Percentiles rank a stretch among this genome's conserved stretches.
phyloP scores from a whole-genome alignment of 2,888 invertebrate genomes.

The Harpalus rufipes region DNA sequence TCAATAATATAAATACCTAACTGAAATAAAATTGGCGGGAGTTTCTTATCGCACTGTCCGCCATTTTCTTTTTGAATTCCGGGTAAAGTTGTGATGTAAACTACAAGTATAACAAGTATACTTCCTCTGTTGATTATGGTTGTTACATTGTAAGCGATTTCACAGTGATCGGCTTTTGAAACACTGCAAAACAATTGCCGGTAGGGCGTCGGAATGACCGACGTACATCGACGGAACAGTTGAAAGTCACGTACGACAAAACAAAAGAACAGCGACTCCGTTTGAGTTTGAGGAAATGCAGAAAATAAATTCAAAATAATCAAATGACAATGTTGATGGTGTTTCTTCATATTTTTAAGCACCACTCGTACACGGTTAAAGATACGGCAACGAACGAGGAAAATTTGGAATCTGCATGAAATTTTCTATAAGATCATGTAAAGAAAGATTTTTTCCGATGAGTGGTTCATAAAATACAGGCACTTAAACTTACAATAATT shows the following conservation, averaged over 20 bases:
- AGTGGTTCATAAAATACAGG: too few species aligned
- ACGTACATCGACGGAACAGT: conserved; percentile 70
- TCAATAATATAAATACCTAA: too few species aligned
- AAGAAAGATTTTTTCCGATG: too few species aligned
- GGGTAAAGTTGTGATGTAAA: too few species aligned
- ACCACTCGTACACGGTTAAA: too few species aligned
- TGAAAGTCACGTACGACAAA: conserved; percentile 72
- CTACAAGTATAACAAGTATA: conserved; percentile 43
- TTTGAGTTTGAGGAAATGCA: conserved; percentile 19
- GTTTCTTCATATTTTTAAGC: too few species aligned
- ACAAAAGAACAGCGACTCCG: conserved; percentile 62
- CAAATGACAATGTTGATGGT: background rate
- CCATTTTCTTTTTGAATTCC: background rate
- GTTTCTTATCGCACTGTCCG: background rate
- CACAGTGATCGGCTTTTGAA: conserved; percentile 71
- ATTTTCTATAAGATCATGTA: too few species aligned
- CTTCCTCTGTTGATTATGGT: conserved; percentile 69
- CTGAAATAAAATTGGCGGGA: too few species aligned
- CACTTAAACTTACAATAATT: too few species aligned
- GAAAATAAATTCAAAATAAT: background rate
- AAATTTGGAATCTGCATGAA: too few species aligned
- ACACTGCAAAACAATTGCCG: conserved; percentile 48
- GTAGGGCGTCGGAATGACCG: background rate
- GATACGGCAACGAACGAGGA: too few species aligned
- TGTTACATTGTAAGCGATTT: conserved; percentile 73